A percentile compares a stretch with the other conserved stretches of the same genome.
Conservation (phyloP, 2,113 vertebrate species). For the Mesembrinibis cayennensis region DNA sequence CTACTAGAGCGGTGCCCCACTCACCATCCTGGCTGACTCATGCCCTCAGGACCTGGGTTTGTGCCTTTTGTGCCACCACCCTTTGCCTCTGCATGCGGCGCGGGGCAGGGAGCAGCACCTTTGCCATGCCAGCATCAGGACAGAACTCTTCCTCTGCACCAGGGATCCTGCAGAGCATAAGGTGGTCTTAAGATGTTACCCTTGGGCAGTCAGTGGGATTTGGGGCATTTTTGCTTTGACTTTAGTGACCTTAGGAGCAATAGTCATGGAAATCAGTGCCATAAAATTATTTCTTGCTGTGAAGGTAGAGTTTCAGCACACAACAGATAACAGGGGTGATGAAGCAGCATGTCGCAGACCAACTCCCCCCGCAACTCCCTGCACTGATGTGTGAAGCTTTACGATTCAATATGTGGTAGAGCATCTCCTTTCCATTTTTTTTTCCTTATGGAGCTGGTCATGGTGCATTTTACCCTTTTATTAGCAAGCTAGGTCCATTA, state of each 20-base stretch:
- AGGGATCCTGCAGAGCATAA: neutral
- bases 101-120: neutral
- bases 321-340: neutral
- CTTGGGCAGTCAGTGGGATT: neutral
- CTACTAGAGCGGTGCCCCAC: neutral
- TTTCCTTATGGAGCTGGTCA: neutral
- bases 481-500: neutral
- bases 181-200: neutral
- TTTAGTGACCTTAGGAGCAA: neutral
- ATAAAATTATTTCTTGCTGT: neutral
- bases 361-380: neutral
- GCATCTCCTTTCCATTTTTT: neutral
- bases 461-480: neutral
- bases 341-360: neutral
- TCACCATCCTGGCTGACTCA: neutral
- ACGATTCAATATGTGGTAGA: neutral
- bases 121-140: neutral
- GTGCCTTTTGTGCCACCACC: neutral
- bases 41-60: neutral
- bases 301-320: neutral
- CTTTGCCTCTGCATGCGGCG: accelerated
- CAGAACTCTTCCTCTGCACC: neutral
- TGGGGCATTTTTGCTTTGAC: neutral
- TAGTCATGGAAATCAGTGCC: neutral
- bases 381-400: neutral